Percentiles rank a stretch among this genome's conserved stretches.
Evolutionary conservation across 2,888 invertebrate genomes (phyloP).

Genomic region (Pterostichus madidus): DNA sequence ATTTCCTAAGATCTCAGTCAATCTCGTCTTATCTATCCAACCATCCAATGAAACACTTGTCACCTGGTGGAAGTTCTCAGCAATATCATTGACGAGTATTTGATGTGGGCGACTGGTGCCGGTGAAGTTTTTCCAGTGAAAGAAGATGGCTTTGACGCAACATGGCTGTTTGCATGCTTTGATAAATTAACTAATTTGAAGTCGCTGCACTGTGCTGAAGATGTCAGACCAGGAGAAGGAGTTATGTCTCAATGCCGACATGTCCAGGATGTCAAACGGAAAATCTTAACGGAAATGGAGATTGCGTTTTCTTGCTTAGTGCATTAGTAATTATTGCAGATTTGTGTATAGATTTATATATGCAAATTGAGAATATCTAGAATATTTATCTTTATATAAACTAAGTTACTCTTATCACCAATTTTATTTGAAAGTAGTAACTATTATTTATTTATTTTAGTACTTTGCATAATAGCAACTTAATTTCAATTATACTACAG

Average conservation of each 20-base stretch:
- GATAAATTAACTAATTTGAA: slow-evolving; percentile 61
- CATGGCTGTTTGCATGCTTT: slow-evolving; percentile 40
- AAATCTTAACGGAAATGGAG: too few species aligned
- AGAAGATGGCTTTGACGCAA: slow-evolving; percentile 43
- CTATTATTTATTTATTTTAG: too few species aligned
- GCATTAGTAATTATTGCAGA: too few species aligned
- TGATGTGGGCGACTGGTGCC: slow-evolving; percentile 11
- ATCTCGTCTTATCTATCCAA: slow-evolving; percentile 49
- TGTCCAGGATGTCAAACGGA: slow-evolving; percentile 8
- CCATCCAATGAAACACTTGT: neutral
- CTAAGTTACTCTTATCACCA: too few species aligned
- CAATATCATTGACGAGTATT: neutral
- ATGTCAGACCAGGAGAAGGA: neutral
- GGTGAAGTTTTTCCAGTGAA: slow-evolving; percentile 46
- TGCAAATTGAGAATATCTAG: too few species aligned
- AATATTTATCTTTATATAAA: too few species aligned
- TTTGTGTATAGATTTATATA: too few species aligned
- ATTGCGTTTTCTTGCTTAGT: too few species aligned
- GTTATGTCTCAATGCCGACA: slow-evolving; percentile 25
- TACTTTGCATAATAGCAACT: too few species aligned
- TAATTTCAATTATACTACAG: too few species aligned
- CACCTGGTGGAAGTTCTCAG: neutral
- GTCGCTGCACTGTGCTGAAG: slow-evolving; percentile 19
- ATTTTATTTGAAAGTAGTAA: too few species aligned
- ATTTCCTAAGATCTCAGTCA: slow-evolving; percentile 5